Base-by-base conservation (phyloP, 2,797 vertebrate genomes). In the Hoplostethus mediterraneus region DNA sequence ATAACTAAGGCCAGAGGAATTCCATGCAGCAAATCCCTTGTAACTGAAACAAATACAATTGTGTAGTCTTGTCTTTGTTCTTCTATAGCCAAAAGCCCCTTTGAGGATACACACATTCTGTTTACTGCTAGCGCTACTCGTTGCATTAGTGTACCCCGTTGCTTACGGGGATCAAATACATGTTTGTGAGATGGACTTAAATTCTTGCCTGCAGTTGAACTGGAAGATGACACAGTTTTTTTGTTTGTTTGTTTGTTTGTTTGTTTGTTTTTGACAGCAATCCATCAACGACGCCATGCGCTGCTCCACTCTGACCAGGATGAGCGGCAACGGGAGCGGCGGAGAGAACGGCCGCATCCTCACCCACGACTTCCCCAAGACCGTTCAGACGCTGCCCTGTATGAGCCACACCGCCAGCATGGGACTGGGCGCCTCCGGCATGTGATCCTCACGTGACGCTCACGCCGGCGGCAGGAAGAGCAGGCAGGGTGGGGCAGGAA, bases 401-500 rank as follows among this genome's bases (percentile, higher is more conserved):
- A 98, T 99, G 98, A 98, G 98, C 93, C 97, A 99, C 95, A 96
- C 96, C 81, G 96, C 98, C 72, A 97, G 96, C 93, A 96, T 99
- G 95, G 96, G 97, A 92, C 95, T 99, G 92, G 97, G 97, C 84
- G 96, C 98, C 82, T 99, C 97, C 0, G 97, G 98, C 94, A 97
- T 99, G 94, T 99, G 97, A 97, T 84, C 87, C 17, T 67, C 83
- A 81, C 51, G 21, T 71, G 70, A 79, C 81, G 71, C 63, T n/a
- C n/a, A n/a, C 79, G 84, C 83, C 79, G 84, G 85, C 16, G 66
- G 77, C 54, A 21, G 21, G 63, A 80, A 77, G 77, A 71, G 55
- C 36, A 62, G 75, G 82, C 86, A 84, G 92, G 91, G 88, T 79
- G 79, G 87, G 87, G 86, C 85, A 75, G 65, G 58, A 77, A 54